These are phyloP conservation scores for Drosophila flavopinicola DNA, from an alignment of 2,888 invertebrate species.

Conservation along the genomic window DNA sequence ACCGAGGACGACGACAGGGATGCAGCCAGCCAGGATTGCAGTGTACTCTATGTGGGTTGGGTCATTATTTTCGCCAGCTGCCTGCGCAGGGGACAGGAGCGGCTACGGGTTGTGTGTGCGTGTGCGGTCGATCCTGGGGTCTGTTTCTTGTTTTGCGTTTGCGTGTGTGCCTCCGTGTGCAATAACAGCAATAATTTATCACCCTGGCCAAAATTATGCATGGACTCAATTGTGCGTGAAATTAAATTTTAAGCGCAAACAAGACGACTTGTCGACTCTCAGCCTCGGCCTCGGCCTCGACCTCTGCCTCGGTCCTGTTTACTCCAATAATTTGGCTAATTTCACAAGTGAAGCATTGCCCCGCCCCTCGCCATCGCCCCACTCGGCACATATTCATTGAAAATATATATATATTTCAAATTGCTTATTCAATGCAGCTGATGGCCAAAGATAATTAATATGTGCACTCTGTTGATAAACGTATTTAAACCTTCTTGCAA, in stretches of 20 bases:
- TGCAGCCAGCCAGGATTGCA: conserved; percentile 25
- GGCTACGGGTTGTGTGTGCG: no score
- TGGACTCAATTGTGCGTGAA: conserved; percentile 81
- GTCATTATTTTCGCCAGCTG: conserved; percentile 67
- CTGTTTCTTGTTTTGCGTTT: conserved; percentile 25
- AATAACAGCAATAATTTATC: conserved; percentile 81
- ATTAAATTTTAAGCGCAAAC: conserved; percentile 82
- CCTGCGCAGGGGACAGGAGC: conserved; percentile 21
- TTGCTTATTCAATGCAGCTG: conserved; percentile 22
- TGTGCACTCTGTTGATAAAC: conserved; percentile 7
- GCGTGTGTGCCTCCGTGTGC: conserved; percentile 54
- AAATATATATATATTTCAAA: conserved; percentile 50
- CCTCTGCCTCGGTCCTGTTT: conserved; percentile 55
- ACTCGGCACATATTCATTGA: conserved; percentile 57
- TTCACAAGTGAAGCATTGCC: conserved; percentile 47
- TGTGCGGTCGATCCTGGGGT: conserved; percentile 48
- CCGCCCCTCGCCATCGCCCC: background rate
- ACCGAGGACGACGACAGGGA: conserved; percentile 4
- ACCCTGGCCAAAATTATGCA: conserved; percentile 78
- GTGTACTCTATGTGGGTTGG: conserved; percentile 26
- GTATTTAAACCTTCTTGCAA: conserved; percentile 17
- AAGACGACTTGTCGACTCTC: conserved; percentile 66
- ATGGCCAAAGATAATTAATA: conserved; percentile 33
- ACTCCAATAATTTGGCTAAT: conserved; percentile 80
- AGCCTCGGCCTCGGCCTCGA: background rate